Conservation (phyloP, 1,140 invertebrate genomes). For the Pantala flavescens region DNA sequence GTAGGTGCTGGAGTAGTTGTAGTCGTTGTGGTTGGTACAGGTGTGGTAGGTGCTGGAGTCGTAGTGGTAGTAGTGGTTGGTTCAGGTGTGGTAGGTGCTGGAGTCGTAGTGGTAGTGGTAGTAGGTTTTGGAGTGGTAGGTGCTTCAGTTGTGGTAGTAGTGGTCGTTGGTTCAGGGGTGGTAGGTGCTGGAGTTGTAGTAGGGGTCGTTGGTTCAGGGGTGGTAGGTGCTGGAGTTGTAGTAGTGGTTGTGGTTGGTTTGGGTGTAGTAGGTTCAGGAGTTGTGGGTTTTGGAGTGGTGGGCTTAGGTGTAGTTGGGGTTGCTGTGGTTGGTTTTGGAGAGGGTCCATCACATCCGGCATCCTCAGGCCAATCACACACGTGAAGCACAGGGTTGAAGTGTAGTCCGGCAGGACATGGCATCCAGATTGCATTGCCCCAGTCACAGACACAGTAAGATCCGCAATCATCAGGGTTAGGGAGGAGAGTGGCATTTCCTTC, state of each 20-base stretch:
- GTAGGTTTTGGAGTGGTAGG: not conserved
- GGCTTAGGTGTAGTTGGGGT: too few relatives aligned
- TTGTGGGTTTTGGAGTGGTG: too few relatives aligned
- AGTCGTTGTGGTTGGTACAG: too few relatives aligned
- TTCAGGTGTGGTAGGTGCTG: too few relatives aligned
- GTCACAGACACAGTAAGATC: slow-evolving; percentile 30
- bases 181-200: too few relatives aligned
- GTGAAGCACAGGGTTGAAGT: slow-evolving; percentile 23
- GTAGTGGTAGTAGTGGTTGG: too few relatives aligned
- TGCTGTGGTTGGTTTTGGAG: not conserved
- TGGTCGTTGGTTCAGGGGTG: not conserved
- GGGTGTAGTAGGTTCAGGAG: too few relatives aligned
- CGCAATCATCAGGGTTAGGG: slow-evolving; percentile 26
- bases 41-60: too few relatives aligned
- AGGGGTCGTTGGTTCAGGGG: not conserved
- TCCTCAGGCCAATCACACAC: slow-evolving; percentile 26
- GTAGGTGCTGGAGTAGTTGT: too few relatives aligned
- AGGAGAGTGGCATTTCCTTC: slow-evolving; percentile 13
- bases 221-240: too few relatives aligned
- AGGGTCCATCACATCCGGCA: slow-evolving; percentile 18
- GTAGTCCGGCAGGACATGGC: slow-evolving; percentile 18
- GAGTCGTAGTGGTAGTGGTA: not conserved
- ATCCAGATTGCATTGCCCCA: slow-evolving; percentile 24
- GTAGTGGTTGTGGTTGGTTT: too few relatives aligned
- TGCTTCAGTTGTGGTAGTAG: too few relatives aligned